Evolutionary conservation across 2,888 invertebrate species (phyloP).

Genomic region (Ormia ochracea): DNA sequence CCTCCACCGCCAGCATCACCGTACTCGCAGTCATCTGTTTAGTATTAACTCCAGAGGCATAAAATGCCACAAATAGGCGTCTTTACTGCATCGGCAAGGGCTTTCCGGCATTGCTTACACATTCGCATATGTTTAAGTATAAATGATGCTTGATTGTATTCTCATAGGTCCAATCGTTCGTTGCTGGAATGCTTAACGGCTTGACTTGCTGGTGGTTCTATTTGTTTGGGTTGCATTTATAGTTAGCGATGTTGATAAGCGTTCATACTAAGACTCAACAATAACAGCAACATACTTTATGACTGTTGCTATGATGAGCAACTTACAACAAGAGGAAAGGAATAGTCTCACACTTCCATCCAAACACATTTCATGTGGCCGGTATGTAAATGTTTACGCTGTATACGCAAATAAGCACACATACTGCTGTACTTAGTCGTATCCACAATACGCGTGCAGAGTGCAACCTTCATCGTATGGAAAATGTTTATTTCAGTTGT

Average conservation of each 20-base stretch:
- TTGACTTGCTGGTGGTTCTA: constrained; percentile 8
- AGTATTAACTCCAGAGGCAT: constrained; percentile 58
- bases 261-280: constrained; percentile 33
- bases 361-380: constrained; percentile 33
- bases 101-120: constrained; percentile 61
- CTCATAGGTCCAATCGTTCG: constrained; percentile 44
- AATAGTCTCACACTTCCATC: no score
- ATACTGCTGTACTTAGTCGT: no score
- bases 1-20: not conserved
- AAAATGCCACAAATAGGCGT: constrained; percentile 63
- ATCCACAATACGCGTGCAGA: no score
- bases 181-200: not conserved
- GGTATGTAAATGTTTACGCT: constrained; percentile 56
- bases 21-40: constrained; percentile 24
- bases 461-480: constrained; percentile 15
- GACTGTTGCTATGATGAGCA: constrained; percentile 62
- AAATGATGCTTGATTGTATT: constrained; percentile 55
- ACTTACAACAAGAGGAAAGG: constrained; percentile 45
- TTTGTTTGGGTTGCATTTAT: constrained; percentile 33
- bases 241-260: constrained; percentile 55
- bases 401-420: constrained; percentile 60
- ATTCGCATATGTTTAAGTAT: constrained; percentile 59
- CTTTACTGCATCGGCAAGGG: constrained; percentile 59
- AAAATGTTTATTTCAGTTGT: not conserved
- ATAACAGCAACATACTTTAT: constrained; percentile 47